Base-by-base conservation (phyloP, 92 coral and sea anemone genomes). In the Epizoanthus illoricatus region DNA sequence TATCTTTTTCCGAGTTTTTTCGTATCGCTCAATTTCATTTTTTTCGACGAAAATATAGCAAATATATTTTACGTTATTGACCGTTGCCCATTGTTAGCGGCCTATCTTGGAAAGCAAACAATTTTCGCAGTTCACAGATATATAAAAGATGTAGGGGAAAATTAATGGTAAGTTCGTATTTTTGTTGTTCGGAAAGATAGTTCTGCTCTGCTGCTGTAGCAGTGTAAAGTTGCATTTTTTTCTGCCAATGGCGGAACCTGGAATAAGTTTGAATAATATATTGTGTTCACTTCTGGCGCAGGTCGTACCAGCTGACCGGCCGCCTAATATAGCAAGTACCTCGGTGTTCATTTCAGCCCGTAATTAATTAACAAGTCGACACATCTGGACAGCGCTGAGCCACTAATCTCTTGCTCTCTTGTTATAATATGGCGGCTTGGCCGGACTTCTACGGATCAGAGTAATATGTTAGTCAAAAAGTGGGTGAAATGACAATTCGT, bases 281-380 rank as follows among this genome's bases (percentile, higher is more conserved):
- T 62, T 5, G 71, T 19, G 62, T 78, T 78, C 64, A 78, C 71
- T 75, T 43, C 9, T 78, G 4, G 45, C 61, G 91, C 92, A 59
- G 91, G 86, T 91, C 45, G 61, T 73, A 92, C 97, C 97, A 75
- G 97, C 88, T 90, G 91, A 85, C 81, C 90, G 47, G 56, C 67
- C 54, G 68, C 93, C 93, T 84, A 69, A 90, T 86, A 87, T 76
- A 88, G 93, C 84, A 86, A 45, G 41, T 41, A 56, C 42, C 82
- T 63, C 41, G 82, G 64, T 76, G 70, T 61, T 63, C 41, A 43
- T 63, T 63, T 40, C 54, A 19, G 23, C 82, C 16, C 43, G 43
- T 78, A 63, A 78, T 78, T 76, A 62, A 78, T 78, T 78, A 54
- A 78, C 82, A 63, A 78, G 23, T 47, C 71, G 55, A 78, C 82